These are phyloP conservation scores for Anastrepha ludens DNA, from an alignment of 1,140 invertebrate genomes.

Conservation along the genomic window DNA sequence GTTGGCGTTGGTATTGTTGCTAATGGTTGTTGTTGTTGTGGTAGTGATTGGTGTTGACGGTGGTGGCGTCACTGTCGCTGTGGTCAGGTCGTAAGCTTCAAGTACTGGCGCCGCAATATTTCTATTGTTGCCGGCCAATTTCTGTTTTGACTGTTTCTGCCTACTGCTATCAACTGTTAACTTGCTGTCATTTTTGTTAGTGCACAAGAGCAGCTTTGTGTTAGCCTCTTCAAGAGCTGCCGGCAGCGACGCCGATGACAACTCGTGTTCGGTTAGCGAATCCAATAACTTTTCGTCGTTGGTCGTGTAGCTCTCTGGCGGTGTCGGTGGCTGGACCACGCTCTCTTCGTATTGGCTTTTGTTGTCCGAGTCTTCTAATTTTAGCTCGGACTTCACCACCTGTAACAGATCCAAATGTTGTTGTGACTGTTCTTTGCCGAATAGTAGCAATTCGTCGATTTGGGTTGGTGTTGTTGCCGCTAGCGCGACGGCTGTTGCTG, in stretches of 20 bases:
- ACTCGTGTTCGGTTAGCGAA: constrained; percentile 72
- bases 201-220: constrained; percentile 57
- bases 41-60: background rate
- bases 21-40: background rate
- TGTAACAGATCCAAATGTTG: constrained; percentile 47
- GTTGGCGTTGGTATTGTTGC: constrained; percentile 53
- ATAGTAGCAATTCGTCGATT: constrained; percentile 62
- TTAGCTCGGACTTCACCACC: constrained; percentile 58
- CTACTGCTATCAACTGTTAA: background rate
- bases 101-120: constrained; percentile 54
- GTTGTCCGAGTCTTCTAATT: constrained; percentile 58
- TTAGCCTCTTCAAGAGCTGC: constrained; percentile 54
- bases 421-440: constrained; percentile 58
- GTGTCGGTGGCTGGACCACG: constrained; percentile 69
- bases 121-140: background rate
- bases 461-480: constrained; percentile 25
- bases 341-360: constrained; percentile 72
- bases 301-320: constrained; percentile 69
- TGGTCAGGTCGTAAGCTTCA: constrained; percentile 69
- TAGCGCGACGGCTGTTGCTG: constrained; percentile 57
- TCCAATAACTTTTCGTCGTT: constrained; percentile 62
- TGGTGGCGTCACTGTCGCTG: constrained; percentile 61
- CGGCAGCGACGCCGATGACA: constrained; percentile 59
- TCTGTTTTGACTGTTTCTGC: background rate
- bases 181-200: constrained; percentile 42